These are phyloP conservation scores for Ciona savignyi DNA, from an alignment of 23 tunicate genomes.

Conservation along the genomic window DNA sequence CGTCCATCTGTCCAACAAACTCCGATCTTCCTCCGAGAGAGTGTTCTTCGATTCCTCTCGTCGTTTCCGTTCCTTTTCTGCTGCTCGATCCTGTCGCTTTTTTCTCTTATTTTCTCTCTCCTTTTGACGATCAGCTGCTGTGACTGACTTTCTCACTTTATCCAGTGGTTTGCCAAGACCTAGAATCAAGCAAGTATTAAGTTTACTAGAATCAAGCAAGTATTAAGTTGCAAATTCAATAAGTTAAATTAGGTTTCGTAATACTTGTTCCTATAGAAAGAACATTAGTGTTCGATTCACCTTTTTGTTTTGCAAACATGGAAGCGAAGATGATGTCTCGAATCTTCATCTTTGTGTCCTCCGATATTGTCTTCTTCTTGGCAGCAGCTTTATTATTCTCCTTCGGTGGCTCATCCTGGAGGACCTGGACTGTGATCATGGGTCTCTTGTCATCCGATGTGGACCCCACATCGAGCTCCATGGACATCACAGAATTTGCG, in stretches of 20 bases:
- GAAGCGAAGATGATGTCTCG: slow-evolving; percentile 80
- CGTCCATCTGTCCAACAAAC: slow-evolving; percentile 62
- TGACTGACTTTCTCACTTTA: slow-evolving; percentile 61
- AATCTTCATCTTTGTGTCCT: slow-evolving; percentile 69
- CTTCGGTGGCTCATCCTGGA: slow-evolving; percentile 22
- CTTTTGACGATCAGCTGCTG: slow-evolving; percentile 88
- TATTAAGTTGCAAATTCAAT: too few species aligned
- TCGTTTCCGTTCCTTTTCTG: slow-evolving; percentile 51
- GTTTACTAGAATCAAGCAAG: background rate
- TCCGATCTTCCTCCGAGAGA: slow-evolving; percentile 55
- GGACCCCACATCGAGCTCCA: slow-evolving; percentile 20
- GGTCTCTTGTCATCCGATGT: background rate
- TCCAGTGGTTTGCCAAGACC: slow-evolving; percentile 78
- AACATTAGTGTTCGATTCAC: too few species aligned
- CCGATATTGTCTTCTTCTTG: slow-evolving; percentile 82
- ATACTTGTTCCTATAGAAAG: background rate
- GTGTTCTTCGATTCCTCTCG: slow-evolving; percentile 37
- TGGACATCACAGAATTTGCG: slow-evolving; percentile 35
- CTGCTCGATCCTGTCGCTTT: slow-evolving; percentile 61
- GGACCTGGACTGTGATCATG: slow-evolving; percentile 66
- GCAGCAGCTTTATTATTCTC: background rate
- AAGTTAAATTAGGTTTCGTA: background rate
- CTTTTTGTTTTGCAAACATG: slow-evolving; percentile 89
- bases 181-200: background rate
- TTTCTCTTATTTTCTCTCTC: slow-evolving; percentile 88